phyloP scores from a whole-genome alignment of 2,113 vertebrate genomes.

The Felis catus region DNA sequence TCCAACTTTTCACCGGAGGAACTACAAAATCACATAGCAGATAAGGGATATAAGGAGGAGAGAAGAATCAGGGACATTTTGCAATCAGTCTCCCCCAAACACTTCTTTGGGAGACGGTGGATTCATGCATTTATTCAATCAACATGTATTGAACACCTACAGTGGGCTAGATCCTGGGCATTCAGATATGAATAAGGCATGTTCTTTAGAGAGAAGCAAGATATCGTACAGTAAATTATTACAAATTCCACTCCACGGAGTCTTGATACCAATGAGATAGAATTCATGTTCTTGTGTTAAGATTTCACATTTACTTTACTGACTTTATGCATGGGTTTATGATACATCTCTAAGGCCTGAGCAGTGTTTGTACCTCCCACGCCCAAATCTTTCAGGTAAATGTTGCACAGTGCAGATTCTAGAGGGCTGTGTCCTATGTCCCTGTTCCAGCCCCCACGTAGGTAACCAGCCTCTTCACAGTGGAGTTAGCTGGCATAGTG shows the following conservation, averaged over 20 bases:
- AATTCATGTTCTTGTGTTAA: background rate
- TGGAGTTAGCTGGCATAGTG: background rate
- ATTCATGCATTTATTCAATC: background rate
- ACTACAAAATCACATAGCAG: background rate
- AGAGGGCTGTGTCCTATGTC: background rate
- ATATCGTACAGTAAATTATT: background rate
- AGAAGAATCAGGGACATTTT: background rate
- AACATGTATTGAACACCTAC: background rate
- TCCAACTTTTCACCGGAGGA: background rate
- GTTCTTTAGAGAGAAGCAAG: background rate
- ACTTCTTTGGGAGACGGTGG: background rate
- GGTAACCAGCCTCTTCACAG: background rate
- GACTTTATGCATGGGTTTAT: background rate
- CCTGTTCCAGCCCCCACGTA: rapidly evolving
- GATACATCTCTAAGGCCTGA: background rate
- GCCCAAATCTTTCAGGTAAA: background rate
- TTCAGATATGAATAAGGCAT: background rate
- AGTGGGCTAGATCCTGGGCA: background rate
- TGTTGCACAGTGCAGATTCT: background rate
- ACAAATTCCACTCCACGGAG: background rate
- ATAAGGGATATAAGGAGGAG: too few species aligned
- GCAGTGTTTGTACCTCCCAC: background rate
- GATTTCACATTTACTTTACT: background rate
- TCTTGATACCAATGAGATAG: background rate
- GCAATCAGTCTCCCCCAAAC: background rate